A percentile compares a stretch with the other conserved stretches of the same genome.
Conservation (phyloP, 2,888 invertebrate genomes). For the Unio delphinus region DNA sequence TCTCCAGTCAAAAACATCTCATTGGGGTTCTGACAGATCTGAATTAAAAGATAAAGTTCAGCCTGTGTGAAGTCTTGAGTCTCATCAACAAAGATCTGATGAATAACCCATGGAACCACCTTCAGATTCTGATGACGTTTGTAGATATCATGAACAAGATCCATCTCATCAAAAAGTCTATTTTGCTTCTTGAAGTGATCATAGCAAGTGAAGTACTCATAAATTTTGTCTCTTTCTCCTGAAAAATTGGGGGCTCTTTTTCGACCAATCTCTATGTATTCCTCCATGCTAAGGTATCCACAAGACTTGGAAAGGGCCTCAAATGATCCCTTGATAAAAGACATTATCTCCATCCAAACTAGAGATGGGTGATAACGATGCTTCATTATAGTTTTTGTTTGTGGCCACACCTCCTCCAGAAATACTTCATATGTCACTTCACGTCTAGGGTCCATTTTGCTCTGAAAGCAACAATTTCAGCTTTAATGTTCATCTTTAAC, state of each 20-base stretch:
- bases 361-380: constrained; percentile 38
- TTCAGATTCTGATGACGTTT: constrained; percentile 6
- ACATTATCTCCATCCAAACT: constrained; percentile 55
- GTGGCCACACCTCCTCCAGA: constrained; percentile 42
- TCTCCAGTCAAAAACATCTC: constrained; percentile 54
- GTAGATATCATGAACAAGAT: constrained; percentile 27
- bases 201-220: constrained; percentile 31
- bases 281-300: constrained; percentile 27
- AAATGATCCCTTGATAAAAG: constrained; percentile 42
- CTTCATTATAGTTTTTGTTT: constrained; percentile 6
- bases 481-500: no score
- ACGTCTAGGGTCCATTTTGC: neutral
- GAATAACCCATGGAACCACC: constrained; percentile 4
- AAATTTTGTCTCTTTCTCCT: constrained; percentile 32
- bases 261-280: constrained; percentile 30
- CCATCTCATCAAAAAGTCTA: constrained; percentile 36
- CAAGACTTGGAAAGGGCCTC: constrained; percentile 24
- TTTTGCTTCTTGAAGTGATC: constrained; percentile 11
- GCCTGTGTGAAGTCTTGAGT: constrained; percentile 59
- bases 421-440: constrained; percentile 53
- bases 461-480: no score
- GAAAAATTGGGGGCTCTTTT: constrained; percentile 41
- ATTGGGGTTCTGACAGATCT: constrained; percentile 46
- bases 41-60: constrained; percentile 48
- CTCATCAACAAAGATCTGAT: constrained; percentile 55